Evolutionary conservation across 2,797 vertebrate genomes (phyloP).

Genomic region (Pipistrellus pygmaeus): DNA sequence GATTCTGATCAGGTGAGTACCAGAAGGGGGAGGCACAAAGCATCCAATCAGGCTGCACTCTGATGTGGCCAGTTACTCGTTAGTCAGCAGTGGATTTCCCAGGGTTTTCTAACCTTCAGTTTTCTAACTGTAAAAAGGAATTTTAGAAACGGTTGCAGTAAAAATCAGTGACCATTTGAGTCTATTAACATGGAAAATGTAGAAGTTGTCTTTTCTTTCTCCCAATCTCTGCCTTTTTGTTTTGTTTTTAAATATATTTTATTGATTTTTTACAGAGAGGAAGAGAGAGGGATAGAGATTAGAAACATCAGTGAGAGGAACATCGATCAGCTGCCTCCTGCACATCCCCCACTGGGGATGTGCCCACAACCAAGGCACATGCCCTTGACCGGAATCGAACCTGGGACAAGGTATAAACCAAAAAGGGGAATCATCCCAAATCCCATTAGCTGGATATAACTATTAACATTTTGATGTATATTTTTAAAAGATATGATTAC

Average conservation of each 20-base stretch:
- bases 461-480: not conserved
- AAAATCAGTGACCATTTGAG: slow-evolving; percentile 14
- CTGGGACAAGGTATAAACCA: not conserved
- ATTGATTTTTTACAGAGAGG: too few relatives aligned
- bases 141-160: slow-evolving; percentile 1
- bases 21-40: not conserved
- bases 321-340: too few relatives aligned
- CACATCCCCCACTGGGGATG: too few relatives aligned
- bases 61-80: not conserved
- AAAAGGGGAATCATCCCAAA: not conserved
- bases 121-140: slow-evolving; percentile 21
- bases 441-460: not conserved
- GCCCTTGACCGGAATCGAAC: too few relatives aligned
- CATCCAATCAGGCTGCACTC: not conserved
- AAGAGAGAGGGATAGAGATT: too few relatives aligned
- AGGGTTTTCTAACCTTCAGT: not conserved
- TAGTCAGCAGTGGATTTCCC: not conserved
- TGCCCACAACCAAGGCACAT: too few relatives aligned
- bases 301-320: too few relatives aligned
- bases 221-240: not conserved
- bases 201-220: slow-evolving; percentile 50
- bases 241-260: too few relatives aligned
- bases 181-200: slow-evolving; percentile 37
- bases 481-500: slow-evolving; percentile 4
- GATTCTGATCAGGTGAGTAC: not conserved